Evolutionary conservation across 2,113 vertebrate genomes (phyloP).

Genomic region (Rhynchomys soricoides): DNA sequence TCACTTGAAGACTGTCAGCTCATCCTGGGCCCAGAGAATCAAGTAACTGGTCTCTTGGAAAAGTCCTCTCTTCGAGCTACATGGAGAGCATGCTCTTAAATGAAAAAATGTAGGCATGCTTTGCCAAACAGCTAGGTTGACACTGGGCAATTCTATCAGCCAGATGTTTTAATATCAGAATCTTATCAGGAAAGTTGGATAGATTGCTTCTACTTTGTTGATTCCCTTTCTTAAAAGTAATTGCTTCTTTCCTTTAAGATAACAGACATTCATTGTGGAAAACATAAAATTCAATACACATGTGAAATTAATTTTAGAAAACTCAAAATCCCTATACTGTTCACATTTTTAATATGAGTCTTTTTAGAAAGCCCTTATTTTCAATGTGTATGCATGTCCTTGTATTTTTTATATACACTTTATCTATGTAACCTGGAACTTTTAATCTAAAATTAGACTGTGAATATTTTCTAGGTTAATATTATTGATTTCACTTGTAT

Average conservation of each 20-base stretch:
- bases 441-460: conserved; percentile 8
- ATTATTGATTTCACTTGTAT: background rate
- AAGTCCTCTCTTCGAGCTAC: background rate
- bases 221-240: conserved; percentile 20
- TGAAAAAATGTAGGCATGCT: background rate
- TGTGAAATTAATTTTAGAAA: background rate
- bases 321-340: background rate
- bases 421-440: background rate
- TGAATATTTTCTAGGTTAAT: conserved; percentile 38
- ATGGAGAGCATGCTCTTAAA: background rate
- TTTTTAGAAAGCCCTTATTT: background rate
- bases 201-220: background rate
- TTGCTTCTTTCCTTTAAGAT: background rate
- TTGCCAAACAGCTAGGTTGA: background rate
- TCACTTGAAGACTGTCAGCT: background rate
- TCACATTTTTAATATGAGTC: background rate
- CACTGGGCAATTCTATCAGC: background rate
- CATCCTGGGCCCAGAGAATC: background rate
- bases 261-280: background rate
- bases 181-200: background rate
- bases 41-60: background rate
- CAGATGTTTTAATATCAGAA: background rate
- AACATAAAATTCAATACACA: conserved; percentile 1
- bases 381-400: background rate
- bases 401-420: background rate